phyloP scores from a whole-genome alignment of 1,140 invertebrate genomes.

The Sycobia sp. region DNA sequence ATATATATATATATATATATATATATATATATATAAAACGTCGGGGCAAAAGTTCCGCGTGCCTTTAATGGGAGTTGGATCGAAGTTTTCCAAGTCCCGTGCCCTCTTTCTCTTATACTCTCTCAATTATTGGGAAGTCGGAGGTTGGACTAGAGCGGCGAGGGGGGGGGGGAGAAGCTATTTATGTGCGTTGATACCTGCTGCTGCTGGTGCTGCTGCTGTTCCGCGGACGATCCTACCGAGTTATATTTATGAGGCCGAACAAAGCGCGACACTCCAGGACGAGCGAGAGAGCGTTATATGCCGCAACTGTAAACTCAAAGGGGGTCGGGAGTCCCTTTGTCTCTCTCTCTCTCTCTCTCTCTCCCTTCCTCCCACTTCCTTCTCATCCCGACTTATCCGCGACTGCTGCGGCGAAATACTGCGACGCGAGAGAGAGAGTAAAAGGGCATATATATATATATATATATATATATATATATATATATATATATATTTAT shows the following conservation, averaged over 20 bases:
- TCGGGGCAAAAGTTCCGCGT: constrained; percentile 34
- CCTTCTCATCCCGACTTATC: no score
- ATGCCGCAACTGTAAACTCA: background rate
- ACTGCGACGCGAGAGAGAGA: no score
- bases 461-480: no score
- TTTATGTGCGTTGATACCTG: constrained; percentile 35
- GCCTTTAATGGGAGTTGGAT: constrained; percentile 41
- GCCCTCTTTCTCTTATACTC: constrained; percentile 12
- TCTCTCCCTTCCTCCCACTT: no score
- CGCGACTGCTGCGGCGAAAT: no score
- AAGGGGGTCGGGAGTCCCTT: background rate
- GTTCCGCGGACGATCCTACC: no score
- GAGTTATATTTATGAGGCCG: constrained; percentile 35
- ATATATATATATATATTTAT: constrained; percentile 8
- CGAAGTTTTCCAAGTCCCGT: constrained; percentile 30
- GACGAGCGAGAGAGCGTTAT: background rate
- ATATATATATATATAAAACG: no score
- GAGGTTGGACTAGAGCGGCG: no score
- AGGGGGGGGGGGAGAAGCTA: constrained; percentile 26
- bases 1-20: no score
- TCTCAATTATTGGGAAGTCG: constrained; percentile 38
- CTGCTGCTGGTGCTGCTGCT: background rate
- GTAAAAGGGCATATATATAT: no score
- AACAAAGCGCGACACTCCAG: background rate
- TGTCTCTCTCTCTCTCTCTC: no score